Conservation (phyloP, 2,113 vertebrate species). For the Hippocampus abdominalis region DNA sequence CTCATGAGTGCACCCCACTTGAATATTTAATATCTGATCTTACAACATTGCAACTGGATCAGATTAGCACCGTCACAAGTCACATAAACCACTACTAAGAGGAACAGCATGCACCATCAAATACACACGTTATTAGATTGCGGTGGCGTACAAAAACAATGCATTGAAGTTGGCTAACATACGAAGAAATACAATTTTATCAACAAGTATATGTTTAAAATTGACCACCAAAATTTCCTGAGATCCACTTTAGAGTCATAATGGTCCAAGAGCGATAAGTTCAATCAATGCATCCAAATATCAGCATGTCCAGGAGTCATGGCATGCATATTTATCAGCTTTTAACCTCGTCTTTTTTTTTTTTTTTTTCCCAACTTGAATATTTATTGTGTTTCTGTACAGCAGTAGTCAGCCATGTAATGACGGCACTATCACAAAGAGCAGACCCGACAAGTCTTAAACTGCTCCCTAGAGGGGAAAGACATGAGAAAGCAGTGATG, state of each 20-base stretch:
- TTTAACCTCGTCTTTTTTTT: constrained; percentile 19
- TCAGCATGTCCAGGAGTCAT: constrained; percentile 17
- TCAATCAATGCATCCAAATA: constrained; percentile 22
- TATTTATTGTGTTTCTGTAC: constrained; percentile 20
- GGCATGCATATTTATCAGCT: constrained; percentile 17
- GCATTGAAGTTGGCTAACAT: constrained; percentile 31
- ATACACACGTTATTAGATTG: constrained; percentile 32
- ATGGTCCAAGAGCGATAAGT: constrained; percentile 15
- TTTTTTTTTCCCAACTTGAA: neutral
- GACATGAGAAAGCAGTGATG: constrained; percentile 58
- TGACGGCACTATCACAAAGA: constrained; percentile 70
- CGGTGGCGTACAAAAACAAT: constrained; percentile 43
- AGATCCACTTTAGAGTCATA: constrained; percentile 35
- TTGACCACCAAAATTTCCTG: constrained; percentile 29
- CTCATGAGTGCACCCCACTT: constrained; percentile 31
- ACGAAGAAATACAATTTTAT: constrained; percentile 27
- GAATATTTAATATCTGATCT: constrained; percentile 1
- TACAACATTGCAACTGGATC: constrained; percentile 36
- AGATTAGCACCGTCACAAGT: constrained; percentile 27
- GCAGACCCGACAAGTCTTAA: constrained; percentile 75
- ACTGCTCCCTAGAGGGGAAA: constrained; percentile 71
- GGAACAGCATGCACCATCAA: constrained; percentile 54
- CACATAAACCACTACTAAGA: constrained; percentile 27
- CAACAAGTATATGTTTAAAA: constrained; percentile 53
- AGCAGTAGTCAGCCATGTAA: constrained; percentile 52